Evolutionary conservation across 2,113 vertebrate species (phyloP).

Genomic region (Planiliza haematocheilus): DNA sequence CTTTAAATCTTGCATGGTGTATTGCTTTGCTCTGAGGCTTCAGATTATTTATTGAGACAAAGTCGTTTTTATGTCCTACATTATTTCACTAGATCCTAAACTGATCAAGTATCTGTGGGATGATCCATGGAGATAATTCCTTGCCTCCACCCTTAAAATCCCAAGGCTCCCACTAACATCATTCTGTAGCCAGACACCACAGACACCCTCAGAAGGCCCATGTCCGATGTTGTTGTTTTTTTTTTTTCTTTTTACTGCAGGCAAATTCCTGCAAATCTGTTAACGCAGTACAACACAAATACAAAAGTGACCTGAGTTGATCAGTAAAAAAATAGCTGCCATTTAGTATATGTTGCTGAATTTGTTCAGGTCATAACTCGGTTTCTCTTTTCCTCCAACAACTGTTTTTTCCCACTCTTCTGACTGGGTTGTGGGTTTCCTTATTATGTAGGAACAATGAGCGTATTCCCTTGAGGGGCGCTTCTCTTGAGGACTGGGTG

Average conservation of each 20-base stretch:
- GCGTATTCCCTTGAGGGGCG: background rate
- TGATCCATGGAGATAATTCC: too few relatives aligned
- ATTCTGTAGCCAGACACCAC: too few relatives aligned
- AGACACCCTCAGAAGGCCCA: too few relatives aligned
- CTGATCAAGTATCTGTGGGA: too few relatives aligned
- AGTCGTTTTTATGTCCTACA: too few relatives aligned
- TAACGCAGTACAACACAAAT: background rate
- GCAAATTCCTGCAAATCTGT: background rate
- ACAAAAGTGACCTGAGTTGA: background rate
- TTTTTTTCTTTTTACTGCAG: too few relatives aligned
- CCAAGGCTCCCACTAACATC: too few relatives aligned
- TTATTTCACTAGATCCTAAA: too few relatives aligned
- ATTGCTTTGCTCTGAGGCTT: background rate
- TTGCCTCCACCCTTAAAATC: too few relatives aligned
- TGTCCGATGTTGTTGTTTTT: too few relatives aligned
- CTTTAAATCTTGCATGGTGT: background rate
- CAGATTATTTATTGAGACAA: too few relatives aligned
- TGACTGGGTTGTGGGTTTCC: background rate
- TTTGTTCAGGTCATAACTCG: constrained; percentile 34
- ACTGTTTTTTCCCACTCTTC: constrained; percentile 27
- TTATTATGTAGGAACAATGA: background rate
- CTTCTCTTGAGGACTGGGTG: background rate
- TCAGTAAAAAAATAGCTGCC: background rate
- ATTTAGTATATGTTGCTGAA: constrained; percentile 35
- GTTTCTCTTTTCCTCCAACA: constrained; percentile 14